Evolutionary conservation across 2,113 vertebrate genomes (phyloP), one percentile per base, ranked within the genome.

Genomic region (Nipponia nippon): DNA sequence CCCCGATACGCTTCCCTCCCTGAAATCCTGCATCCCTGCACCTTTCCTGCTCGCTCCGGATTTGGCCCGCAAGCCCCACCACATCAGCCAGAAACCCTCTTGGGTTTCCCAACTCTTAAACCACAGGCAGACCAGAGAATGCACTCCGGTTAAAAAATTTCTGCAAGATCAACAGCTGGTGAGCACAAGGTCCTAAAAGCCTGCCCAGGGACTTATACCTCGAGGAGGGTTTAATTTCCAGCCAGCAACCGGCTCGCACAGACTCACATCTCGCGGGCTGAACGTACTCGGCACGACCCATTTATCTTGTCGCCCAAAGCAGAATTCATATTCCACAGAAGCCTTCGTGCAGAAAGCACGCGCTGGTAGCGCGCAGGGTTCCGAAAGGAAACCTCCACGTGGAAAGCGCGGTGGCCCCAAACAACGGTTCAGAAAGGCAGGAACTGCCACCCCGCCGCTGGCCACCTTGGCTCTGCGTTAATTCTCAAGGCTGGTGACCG

Each of bases 1-100:
- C 44, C 69, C 29, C 0, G 10, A 20, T 2, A 15, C 0, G 0
- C 23, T 73, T 70, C 62, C 21, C 47, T 26, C n/a, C 59, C 53
- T 3, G 8, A 79, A 82, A 85, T 21, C 58, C 65, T 49, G 13
- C 52, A 42, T 30, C 34, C 44, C 85, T 55, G 30, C 49, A 30
- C 30, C 16, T 4, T 29, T 69, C 26, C 59, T 18, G 49, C 40
- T 90, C 3, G 0, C 52, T 67, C 40, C 0, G 0, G 34, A 49
- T 7, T 38, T 23, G 49, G 34, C 26, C 30, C 44, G 14, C 10
- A 23, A 27, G 46, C 32, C 17, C 56, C 71, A 27, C 8, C 2
- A 0, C 5, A 49, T 29, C 50, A 18, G 25, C 44, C 55, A 70
- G 63, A 13, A 13, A 11, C 19, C 11, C 17, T 38, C n/a, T 7